A percentile compares a stretch with the other conserved stretches of the same genome.
These are phyloP conservation scores for Brachypalpus laphriformis DNA, from an alignment of 2,888 invertebrate species.

Conservation along the genomic window DNA sequence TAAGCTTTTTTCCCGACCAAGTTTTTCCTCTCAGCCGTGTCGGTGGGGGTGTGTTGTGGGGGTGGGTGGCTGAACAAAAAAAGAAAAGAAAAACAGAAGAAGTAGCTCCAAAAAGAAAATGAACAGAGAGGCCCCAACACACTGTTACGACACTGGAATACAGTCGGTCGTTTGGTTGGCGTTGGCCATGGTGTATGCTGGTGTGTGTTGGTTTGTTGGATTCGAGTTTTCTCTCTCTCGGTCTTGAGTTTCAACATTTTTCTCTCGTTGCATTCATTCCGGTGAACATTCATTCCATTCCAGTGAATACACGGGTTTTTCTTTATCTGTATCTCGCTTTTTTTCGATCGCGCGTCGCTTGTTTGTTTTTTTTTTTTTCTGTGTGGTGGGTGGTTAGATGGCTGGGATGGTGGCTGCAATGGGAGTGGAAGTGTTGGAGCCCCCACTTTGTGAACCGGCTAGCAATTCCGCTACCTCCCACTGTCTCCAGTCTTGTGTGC, in stretches of 20 bases:
- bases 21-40: background rate
- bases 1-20: slow-evolving; percentile 54
- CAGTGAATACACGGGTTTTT: slow-evolving; percentile 63
- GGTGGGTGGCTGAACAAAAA: background rate
- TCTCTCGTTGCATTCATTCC: slow-evolving; percentile 53
- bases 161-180: background rate
- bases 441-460: slow-evolving; percentile 28
- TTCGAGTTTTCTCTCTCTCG: slow-evolving; percentile 43
- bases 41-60: too few species aligned
- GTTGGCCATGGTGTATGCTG: background rate
- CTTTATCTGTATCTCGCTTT: slow-evolving; percentile 38
- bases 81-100: slow-evolving; percentile 28
- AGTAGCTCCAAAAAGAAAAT: slow-evolving; percentile 16
- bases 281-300: slow-evolving; percentile 71
- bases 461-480: slow-evolving; percentile 21
- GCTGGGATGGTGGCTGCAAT: slow-evolving; percentile 13
- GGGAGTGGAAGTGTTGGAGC: slow-evolving; percentile 52
- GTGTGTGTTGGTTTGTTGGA: background rate
- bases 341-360: slow-evolving; percentile 63
- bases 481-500: background rate
- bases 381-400: slow-evolving; percentile 19
- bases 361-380: slow-evolving; percentile 30
- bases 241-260: slow-evolving; percentile 39
- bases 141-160: slow-evolving; percentile 42
- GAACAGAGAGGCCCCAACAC: slow-evolving; percentile 26